Evolutionary conservation across 53 echinoderm and acorn worm genomes (phyloP).

Genomic region (Actinopyga echinites): DNA sequence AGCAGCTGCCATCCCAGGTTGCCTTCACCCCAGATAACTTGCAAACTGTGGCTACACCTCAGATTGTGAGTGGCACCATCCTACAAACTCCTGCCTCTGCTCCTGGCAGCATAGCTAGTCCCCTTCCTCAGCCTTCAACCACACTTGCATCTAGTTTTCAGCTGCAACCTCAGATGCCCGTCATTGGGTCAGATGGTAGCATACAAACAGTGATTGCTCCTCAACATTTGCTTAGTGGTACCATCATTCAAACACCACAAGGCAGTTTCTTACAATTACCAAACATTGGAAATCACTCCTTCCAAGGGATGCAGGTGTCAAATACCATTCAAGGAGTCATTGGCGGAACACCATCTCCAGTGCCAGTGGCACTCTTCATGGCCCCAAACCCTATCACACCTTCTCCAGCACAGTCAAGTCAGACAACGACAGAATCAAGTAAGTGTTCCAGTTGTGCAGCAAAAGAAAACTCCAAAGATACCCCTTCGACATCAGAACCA

Average conservation of each 20-base stretch:
- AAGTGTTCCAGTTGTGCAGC: constrained; percentile 25
- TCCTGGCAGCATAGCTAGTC: neutral
- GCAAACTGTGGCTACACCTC: constrained; percentile 20
- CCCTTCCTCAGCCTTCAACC: neutral
- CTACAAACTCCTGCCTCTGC: neutral
- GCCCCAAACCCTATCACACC: neutral
- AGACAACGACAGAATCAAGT: neutral
- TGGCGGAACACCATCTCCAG: neutral
- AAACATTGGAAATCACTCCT: neutral
- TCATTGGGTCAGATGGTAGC: neutral
- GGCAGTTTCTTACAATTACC: constrained; percentile 37
- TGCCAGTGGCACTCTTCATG: constrained; percentile 22
- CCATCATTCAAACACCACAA: constrained; percentile 41
- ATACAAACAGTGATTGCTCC: constrained; percentile 8
- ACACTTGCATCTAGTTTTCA: neutral
- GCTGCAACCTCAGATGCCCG: neutral
- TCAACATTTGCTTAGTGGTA: constrained; percentile 27
- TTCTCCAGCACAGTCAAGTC: neutral
- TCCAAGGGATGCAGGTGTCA: neutral
- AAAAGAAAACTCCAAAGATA: neutral
- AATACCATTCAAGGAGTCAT: constrained; percentile 3
- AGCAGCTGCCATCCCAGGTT: constrained; percentile 8
- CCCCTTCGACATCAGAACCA: neutral
- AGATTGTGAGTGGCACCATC: constrained; percentile 8
- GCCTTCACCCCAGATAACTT: neutral